Evolutionary conservation across 92 coral and sea anemone genomes (phyloP).

Genomic region (Umimayanthus chanpuru): DNA sequence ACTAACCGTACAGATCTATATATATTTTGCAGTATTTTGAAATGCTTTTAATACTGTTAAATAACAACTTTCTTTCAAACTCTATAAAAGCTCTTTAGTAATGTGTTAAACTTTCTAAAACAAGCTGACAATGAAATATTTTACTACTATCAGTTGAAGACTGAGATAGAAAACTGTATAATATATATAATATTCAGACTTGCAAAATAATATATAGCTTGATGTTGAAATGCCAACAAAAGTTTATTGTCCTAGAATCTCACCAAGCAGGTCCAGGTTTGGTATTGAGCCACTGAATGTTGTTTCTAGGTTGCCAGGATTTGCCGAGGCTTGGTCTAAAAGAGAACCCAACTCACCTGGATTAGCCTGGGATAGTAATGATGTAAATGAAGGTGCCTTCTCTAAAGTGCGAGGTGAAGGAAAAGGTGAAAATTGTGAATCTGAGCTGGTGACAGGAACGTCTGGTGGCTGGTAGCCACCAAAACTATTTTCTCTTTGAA

Average conservation of each 20-base stretch:
- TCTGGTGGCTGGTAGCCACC: conserved; percentile 25
- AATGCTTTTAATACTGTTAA: conserved; percentile 12
- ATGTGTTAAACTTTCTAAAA: conserved; percentile 18
- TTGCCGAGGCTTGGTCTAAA: conserved; percentile 78
- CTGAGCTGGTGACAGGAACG: conserved; percentile 48
- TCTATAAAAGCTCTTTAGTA: conserved; percentile 35
- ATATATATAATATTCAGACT: conserved; percentile 24
- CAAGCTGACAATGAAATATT: not conserved
- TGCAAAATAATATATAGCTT: not conserved
- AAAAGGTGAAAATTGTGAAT: conserved; percentile 66
- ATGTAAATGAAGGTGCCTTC: conserved; percentile 88
- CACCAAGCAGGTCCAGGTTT: conserved; percentile 85
- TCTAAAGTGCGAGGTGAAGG: conserved; percentile 75
- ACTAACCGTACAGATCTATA: not conserved
- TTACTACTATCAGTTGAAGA: conserved; percentile 7
- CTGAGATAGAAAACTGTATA: conserved; percentile 6
- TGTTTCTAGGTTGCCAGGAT: conserved; percentile 80
- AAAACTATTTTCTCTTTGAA: conserved; percentile 37
- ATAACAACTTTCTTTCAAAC: conserved; percentile 41
- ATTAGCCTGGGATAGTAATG: conserved; percentile 43
- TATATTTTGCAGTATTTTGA: not conserved
- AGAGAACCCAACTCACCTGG: conserved; percentile 48
- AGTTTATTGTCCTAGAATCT: conserved; percentile 65
- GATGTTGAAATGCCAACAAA: not conserved
- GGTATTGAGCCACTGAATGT: conserved; percentile 92